Evolutionary conservation across 2,797 vertebrate species (phyloP).

Genomic region (Coreius guichenoti): DNA sequence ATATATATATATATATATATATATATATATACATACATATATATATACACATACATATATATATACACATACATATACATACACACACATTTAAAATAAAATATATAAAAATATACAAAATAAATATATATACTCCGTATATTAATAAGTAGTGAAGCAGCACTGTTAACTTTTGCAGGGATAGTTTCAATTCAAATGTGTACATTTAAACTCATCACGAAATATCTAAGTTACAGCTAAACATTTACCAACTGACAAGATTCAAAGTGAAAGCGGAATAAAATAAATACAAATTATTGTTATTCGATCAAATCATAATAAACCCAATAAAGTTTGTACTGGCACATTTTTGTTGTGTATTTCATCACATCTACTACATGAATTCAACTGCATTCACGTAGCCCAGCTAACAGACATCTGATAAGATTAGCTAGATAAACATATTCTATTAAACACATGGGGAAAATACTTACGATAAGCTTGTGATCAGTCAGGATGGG

Average conservation of each 20-base stretch:
- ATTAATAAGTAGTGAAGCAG: not conserved
- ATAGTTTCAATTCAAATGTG: not conserved
- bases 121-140: not conserved
- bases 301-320: not conserved
- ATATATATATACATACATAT: no score
- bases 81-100: no score
- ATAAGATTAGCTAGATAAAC: not conserved
- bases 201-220: not conserved
- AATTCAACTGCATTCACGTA: not conserved
- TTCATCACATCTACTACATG: not conserved
- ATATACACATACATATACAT: no score
- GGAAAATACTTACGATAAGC: constrained; percentile 25
- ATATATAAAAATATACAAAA: not conserved
- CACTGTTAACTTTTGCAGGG: not conserved
- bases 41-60: no score
- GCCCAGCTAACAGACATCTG: not conserved
- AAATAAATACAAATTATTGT: not conserved
- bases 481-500: not conserved
- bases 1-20: no score
- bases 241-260: not conserved
- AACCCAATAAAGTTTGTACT: not conserved
- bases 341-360: not conserved
- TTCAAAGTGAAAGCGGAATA: not conserved
- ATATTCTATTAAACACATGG: not conserved
- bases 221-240: not conserved